A percentile compares a stretch with the other conserved stretches of the same genome.
phyloP scores from a whole-genome alignment of 2,888 invertebrate genomes.

The Sphinx pinastri region DNA sequence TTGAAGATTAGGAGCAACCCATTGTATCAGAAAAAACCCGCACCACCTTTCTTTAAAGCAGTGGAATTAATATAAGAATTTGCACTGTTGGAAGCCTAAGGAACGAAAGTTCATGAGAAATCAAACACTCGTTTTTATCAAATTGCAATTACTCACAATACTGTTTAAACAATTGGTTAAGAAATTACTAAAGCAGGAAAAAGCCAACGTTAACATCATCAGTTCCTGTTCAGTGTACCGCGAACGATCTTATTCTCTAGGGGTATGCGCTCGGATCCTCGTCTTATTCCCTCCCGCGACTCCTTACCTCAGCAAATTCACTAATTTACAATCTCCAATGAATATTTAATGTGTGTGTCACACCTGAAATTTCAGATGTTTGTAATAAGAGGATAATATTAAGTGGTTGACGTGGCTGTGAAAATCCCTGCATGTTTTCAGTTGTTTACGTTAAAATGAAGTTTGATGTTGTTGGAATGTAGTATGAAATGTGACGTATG shows the following conservation, averaged over 20 bases:
- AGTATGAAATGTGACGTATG: too few relatives aligned
- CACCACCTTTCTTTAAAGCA: too few relatives aligned
- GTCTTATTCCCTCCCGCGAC: constrained; percentile 57
- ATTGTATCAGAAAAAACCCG: too few relatives aligned
- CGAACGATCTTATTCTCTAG: constrained; percentile 39
- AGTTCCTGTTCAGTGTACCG: constrained; percentile 36
- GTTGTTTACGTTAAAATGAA: constrained; percentile 2
- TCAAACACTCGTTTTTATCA: too few relatives aligned
- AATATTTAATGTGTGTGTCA: constrained; percentile 71
- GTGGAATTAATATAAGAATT: too few relatives aligned
- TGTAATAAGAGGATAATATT: constrained; percentile 11
- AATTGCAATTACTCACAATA: too few relatives aligned
- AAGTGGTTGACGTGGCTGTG: constrained; percentile 4
- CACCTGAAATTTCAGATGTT: constrained; percentile 14
- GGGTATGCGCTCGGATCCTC: constrained; percentile 35
- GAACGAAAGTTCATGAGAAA: too few relatives aligned
- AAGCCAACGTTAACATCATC: constrained; percentile 33
- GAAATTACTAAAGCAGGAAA: not conserved
- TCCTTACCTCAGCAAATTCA: constrained; percentile 65
- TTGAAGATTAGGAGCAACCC: too few relatives aligned
- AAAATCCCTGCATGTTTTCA: not conserved
- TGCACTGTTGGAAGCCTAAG: too few relatives aligned
- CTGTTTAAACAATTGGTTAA: too few relatives aligned
- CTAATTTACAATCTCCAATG: constrained; percentile 78
- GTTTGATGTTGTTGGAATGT: not conserved